Percentiles rank a stretch among this genome's conserved stretches.
Conservation (phyloP, 2,113 vertebrate species). For the Naja naja region DNA sequence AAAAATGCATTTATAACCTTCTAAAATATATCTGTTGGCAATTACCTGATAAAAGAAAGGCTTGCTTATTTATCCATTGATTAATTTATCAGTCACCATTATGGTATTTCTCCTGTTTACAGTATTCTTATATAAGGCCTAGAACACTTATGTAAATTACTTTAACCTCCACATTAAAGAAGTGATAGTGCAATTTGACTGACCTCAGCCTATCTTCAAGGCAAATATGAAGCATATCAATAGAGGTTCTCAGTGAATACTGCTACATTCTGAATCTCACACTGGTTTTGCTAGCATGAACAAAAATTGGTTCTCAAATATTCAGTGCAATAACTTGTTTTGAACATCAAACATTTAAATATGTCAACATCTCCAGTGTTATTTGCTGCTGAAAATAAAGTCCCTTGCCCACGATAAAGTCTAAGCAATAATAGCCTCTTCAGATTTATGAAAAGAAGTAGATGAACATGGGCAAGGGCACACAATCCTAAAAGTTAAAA, state of each 20-base stretch:
- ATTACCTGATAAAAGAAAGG: background rate
- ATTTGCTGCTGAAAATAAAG: background rate
- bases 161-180: background rate
- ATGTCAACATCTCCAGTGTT: background rate
- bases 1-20: background rate
- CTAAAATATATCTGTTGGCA: background rate
- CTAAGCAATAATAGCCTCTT: background rate
- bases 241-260: background rate
- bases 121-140: background rate
- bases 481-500: conserved; percentile 41
- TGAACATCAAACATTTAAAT: background rate
- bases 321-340: background rate
- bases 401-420: background rate
- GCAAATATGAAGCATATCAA: background rate
- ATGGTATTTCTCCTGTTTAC: background rate
- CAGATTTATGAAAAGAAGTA: conserved; percentile 17
- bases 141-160: background rate
- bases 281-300: background rate
- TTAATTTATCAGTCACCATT: background rate
- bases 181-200: no score
- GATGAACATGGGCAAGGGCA: conserved; percentile 27
- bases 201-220: background rate
- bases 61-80: background rate
- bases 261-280: background rate
- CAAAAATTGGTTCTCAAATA: background rate